Conservation (phyloP, 1,140 invertebrate genomes). For the Oedothorax gibbosus region DNA sequence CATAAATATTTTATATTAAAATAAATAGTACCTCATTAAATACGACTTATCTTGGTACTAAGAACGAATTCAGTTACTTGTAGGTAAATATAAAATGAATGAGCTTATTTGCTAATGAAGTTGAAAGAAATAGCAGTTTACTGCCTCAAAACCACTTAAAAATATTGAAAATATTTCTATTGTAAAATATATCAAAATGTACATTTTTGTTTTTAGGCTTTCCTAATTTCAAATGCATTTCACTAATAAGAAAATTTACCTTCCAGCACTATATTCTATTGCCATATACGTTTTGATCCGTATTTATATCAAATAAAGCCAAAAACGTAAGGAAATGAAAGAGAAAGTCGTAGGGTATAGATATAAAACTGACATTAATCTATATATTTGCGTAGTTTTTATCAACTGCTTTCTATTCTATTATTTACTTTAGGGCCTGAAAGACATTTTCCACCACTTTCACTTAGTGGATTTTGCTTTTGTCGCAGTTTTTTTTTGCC, state of each 20-base stretch:
- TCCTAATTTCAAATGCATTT: neutral
- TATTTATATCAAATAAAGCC: neutral
- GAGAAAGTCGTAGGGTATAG: conserved; percentile 17
- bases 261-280: neutral
- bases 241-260: neutral
- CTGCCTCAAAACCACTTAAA: too few relatives aligned
- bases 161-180: neutral
- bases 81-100: too few relatives aligned
- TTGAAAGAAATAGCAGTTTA: too few relatives aligned
- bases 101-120: too few relatives aligned
- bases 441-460: conserved; percentile 44
- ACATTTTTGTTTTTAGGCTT: neutral
- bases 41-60: too few relatives aligned
- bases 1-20: too few relatives aligned
- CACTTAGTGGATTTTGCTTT: conserved; percentile 43
- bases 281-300: neutral
- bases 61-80: too few relatives aligned
- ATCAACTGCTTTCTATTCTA: conserved; percentile 43
- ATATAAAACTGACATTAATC: conserved; percentile 49
- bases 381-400: conserved; percentile 38
- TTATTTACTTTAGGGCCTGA: conserved; percentile 31
- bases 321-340: conserved; percentile 24
- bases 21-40: too few relatives aligned
- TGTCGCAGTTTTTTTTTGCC: conserved; percentile 45
- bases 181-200: neutral